phyloP scores from a whole-genome alignment of 2,888 invertebrate species.

The Tipula vernalis region DNA sequence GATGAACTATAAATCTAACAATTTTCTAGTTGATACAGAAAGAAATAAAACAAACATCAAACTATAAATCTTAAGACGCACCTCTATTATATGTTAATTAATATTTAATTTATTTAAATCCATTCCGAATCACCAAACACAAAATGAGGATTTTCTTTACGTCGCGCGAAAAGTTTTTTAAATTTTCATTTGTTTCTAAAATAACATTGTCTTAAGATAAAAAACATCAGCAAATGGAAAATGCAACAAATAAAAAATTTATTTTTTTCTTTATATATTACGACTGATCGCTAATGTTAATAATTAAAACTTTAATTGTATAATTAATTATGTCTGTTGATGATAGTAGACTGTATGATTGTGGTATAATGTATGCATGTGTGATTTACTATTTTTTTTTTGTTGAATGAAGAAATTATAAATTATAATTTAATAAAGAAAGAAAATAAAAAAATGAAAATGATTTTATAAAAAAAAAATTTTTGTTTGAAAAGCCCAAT shows the following conservation, averaged over 20 bases:
- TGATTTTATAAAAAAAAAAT: not conserved
- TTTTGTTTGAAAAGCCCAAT: not conserved
- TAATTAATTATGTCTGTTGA: not conserved
- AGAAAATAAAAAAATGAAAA: not conserved
- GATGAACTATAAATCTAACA: conserved; percentile 57
- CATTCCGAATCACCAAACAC: not conserved
- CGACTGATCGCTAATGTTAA: not conserved
- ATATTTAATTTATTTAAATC: not conserved
- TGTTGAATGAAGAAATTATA: not conserved
- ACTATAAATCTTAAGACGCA: not conserved
- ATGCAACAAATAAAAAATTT: not conserved
- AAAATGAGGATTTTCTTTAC: not conserved
- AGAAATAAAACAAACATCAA: not conserved
- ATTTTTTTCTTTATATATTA: not conserved
- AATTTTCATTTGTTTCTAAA: not conserved
- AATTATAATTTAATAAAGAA: not conserved
- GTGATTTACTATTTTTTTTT: not conserved
- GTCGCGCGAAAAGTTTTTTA: not conserved
- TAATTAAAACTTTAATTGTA: not conserved
- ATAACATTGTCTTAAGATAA: not conserved
- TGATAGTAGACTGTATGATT: not conserved
- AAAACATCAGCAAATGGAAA: not conserved
- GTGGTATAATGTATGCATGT: not conserved
- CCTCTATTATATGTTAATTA: not conserved
- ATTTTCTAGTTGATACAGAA: not conserved